phyloP scores from a whole-genome alignment of 2,797 vertebrate genomes.

The Spea hammondii region DNA sequence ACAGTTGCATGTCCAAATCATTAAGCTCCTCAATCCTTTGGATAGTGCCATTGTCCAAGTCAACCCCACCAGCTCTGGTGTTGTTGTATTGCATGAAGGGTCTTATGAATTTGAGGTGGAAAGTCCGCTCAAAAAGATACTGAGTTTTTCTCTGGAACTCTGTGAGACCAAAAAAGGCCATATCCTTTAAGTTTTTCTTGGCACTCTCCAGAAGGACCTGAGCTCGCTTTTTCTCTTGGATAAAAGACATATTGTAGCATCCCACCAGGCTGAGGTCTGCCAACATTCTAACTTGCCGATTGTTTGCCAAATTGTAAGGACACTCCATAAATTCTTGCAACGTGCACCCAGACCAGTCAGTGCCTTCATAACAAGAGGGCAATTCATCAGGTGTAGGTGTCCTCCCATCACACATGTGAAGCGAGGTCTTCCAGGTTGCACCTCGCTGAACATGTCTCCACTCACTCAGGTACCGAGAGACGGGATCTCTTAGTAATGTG shows the following conservation, averaged over 20 bases:
- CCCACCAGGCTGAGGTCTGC: constrained; percentile 94
- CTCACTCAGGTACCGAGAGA: constrained; percentile 96
- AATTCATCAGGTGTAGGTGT: constrained; percentile 93
- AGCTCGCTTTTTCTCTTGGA: constrained; percentile 89
- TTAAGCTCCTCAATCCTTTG: constrained; percentile 95
- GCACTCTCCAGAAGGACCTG: constrained; percentile 94
- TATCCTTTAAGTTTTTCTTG: constrained; percentile 96
- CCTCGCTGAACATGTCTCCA: constrained; percentile 96
- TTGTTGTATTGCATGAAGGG: constrained; percentile 99
- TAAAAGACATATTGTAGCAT: constrained; percentile 98
- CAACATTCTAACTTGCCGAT: constrained; percentile 93
- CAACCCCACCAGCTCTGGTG: constrained; percentile 91
- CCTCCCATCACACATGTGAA: constrained; percentile 97
- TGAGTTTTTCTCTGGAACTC: constrained; percentile 99
- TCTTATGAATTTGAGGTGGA: constrained; percentile 93
- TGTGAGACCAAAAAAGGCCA: constrained; percentile 97
- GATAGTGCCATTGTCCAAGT: constrained; percentile 87
- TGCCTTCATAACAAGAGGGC: constrained; percentile 93
- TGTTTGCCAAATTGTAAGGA: constrained; percentile 94
- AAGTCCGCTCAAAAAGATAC: constrained; percentile 97
- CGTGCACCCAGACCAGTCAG: constrained; percentile 94
- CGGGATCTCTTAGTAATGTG: constrained; percentile 90
- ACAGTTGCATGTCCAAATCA: constrained; percentile 94
- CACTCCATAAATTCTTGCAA: constrained; percentile 98
- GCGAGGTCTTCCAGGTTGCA: constrained; percentile 95